Evolutionary conservation across 2,797 vertebrate species (phyloP), one percentile per base, ranked within the genome.

Genomic region (Crypturellus tataupa): DNA sequence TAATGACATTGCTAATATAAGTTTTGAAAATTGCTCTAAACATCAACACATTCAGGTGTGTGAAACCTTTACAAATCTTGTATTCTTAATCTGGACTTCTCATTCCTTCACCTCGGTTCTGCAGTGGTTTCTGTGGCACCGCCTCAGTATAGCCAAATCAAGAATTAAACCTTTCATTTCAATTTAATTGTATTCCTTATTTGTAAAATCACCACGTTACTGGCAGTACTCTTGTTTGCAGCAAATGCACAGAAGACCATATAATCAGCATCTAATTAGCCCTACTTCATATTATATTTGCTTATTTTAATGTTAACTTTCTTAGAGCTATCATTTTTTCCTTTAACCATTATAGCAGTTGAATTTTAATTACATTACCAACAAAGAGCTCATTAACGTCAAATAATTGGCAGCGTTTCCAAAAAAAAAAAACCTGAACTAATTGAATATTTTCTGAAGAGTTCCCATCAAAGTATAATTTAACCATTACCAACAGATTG

Each of bases 391-490:
- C 97, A 98, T 98, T 98, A 98, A 97, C 97, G 24, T 97, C 97
- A 97, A 81, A 27, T 98, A 98, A 98, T 98, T 98, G 98, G 97
- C 97, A 97, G 97, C 60, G 2, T 97, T 98, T 97, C 97, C 97
- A 97, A 98, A 98, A 98, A 98, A 98, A 98, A 98, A 98, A 98
- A 98, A 97, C 95, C 97, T 97, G 98, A 97, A 96, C 97, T 98
- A 97, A 98, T 98, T 98, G 98, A 98, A 98, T 98, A 97, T 98
- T 97, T 98, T 98, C 97, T 98, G 97, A 98, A 98, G 97, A 97
- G 89, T 98, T 98, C 97, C 97, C 97, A 98, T 98, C 97, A 98
- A 98, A 98, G 97, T 98, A 97, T 98, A 98, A 98, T 98, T 98
- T 98, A 97, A 98, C 97, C 97, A 97, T 97, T 98, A 98, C 96